Evolutionary conservation across 2,888 invertebrate genomes (phyloP).

Genomic region (Leistus spinibarbis): DNA sequence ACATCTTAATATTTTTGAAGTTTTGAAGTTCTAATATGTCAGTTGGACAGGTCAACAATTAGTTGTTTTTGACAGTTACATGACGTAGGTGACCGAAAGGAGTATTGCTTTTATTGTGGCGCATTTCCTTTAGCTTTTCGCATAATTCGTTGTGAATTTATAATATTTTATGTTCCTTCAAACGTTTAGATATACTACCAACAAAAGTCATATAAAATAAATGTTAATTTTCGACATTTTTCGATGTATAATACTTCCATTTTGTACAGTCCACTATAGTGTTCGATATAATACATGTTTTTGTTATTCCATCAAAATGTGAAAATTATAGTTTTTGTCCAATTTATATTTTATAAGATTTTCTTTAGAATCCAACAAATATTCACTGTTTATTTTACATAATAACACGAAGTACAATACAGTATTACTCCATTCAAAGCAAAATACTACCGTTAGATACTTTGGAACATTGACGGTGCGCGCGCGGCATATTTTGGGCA

Average conservation of each 20-base stretch:
- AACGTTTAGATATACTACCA: background rate
- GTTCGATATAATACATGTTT: conserved; percentile 15
- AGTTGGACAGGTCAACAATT: too few relatives aligned
- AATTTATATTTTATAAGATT: background rate
- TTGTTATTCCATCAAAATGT: background rate
- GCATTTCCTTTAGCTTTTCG: conserved; percentile 16
- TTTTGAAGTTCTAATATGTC: too few relatives aligned
- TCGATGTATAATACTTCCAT: conserved; percentile 28
- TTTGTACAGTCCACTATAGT: conserved; percentile 39
- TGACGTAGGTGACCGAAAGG: too few relatives aligned
- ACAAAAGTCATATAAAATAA: background rate
- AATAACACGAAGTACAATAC: too few relatives aligned
- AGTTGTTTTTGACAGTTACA: too few relatives aligned
- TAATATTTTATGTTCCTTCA: background rate
- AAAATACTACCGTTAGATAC: too few relatives aligned
- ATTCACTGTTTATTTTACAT: too few relatives aligned
- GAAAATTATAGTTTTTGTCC: background rate
- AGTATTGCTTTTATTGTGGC: conserved; percentile 31
- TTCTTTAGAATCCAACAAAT: too few relatives aligned
- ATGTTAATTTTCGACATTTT: background rate
- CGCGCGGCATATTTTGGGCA: too few relatives aligned
- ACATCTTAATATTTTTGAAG: too few relatives aligned
- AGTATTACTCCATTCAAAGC: too few relatives aligned
- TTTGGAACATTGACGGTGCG: too few relatives aligned
- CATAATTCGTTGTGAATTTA: background rate